Base-by-base conservation (phyloP, 2,113 vertebrate genomes). In the Mionectes macconnelli region DNA sequence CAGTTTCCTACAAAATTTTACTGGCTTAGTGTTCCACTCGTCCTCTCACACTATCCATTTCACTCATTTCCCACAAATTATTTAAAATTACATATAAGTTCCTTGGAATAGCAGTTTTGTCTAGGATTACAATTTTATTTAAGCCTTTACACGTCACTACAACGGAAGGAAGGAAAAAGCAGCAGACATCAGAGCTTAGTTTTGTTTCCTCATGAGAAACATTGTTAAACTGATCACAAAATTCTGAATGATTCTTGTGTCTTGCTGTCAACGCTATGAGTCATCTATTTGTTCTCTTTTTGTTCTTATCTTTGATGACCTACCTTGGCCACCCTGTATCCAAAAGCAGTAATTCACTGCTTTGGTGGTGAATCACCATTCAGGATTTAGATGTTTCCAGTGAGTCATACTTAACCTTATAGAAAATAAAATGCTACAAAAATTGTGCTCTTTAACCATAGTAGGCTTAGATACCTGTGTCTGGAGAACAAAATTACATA, bases 341-440 rank as follows among this genome's bases (percentile, higher is more conserved):
- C 78, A 94, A 93, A 45, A 91, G 67, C 75, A 75, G 40, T 93
- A 96, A 93, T 87, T 97, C 82, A 91, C 55, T 25, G 28, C 35
- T 59, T 42, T 87, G 84, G 47, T 85, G 82, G 82, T 95, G 94
- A 96, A 96, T 96, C 95, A 95, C 63, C 55, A 50, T 49, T 59
- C 67, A 96, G 63, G 59, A 96, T 97, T 89, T 90, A 97, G 70
- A 91, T 83, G 53, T 87, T 94, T 95, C 75, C 53, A 76, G n/a
- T 96, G 96, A 96, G 84, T 97, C 95, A 96, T 89, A 77, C 67
- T 94, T 96, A 95, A 91, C 92, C 81, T 96, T 63, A 91, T 66
- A 83, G 94, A 64, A 95, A 80, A 39, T 37, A 85, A 67, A 84
- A 77, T 10, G 57, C 66, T 53, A 87, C 70, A 95, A 91, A 91